Base-by-base conservation (phyloP, 1,140 invertebrate species). In the Caenorhabditis tropicalis region DNA sequence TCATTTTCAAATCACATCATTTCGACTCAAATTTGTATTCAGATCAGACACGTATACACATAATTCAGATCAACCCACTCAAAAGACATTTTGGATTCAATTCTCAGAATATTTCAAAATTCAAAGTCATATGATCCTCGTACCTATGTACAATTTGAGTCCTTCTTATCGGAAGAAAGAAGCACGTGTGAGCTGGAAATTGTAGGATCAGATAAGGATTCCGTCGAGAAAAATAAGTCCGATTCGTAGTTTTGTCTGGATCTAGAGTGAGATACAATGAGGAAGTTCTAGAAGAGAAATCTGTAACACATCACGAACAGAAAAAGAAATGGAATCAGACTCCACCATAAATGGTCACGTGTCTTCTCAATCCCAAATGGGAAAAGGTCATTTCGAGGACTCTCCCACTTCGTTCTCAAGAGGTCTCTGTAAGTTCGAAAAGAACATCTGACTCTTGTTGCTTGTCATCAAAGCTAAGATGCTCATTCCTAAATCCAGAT, bases 1-100 rank as follows among this genome's bases (percentile, higher is more conserved):
- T 74, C 65, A 58, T 27, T 7, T 58, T 58, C 53, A 74, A 74
- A 74, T 74, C 65, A 43, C 65, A 74, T 74, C 65, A 74, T 74
- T 74, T 74, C 43, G 65, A 74, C 7, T 74, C 36, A 36, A 43
- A 43, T 10, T 24, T 10, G 33, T 12, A 19, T 74, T 43, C 65
- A 74, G 36, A 74, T 74, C 65, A 74, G 24, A 3, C n/a, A 74
- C 65, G 29, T 29, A 43, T 9, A 27, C 24, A 27, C 53, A 27
- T 46, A 10, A 12, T 51, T n/a, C n/a, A n/a, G 16, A 12, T n/a
- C 53, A 74, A 74, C 65, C 65, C 65, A 74, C 65, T 74, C 65
- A 74, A 43, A 39, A 33, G 58, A 36, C 19, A 58, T 24, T 58
- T 58, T 58, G 33, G n/a, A 9, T 29, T 27, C 12, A 10, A 65